Conservation (phyloP, 2,888 invertebrate species). For the Resseliella maxima region DNA sequence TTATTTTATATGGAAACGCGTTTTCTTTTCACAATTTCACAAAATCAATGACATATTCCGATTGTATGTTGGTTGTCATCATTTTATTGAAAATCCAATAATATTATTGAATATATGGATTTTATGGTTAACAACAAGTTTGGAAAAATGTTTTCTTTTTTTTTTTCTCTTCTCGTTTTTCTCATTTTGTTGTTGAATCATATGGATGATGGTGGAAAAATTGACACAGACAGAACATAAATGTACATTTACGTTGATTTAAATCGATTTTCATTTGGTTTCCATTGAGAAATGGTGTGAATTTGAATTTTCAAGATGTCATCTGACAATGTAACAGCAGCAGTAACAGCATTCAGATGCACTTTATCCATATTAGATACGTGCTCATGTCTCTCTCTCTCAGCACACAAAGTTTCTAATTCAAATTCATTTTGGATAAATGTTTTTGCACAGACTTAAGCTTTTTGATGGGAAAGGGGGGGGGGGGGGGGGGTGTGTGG, state of each 20-base stretch:
- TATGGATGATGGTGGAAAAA: not conserved
- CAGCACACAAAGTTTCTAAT: slow-evolving; percentile 20
- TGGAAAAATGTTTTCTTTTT: not conserved
- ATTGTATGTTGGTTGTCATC: slow-evolving; percentile 53
- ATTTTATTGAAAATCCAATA: slow-evolving; percentile 21
- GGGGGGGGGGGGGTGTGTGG: too few species aligned
- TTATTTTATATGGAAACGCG: not conserved
- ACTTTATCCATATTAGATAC: not conserved
- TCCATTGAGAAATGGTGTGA: not conserved
- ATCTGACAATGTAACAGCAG: not conserved
- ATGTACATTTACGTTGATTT: not conserved
- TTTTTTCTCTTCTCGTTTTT: too few species aligned
- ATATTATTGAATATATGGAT: not conserved
- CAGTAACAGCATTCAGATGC: not conserved
- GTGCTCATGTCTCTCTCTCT: not conserved
- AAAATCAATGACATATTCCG: slow-evolving; percentile 25
- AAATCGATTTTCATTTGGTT: not conserved
- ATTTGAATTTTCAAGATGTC: slow-evolving; percentile 26
- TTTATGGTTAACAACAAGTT: not conserved
- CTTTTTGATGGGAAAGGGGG: not conserved
- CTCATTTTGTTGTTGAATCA: not conserved
- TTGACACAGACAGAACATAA: not conserved
- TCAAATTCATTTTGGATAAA: slow-evolving; percentile 44
- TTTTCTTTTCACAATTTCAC: not conserved
- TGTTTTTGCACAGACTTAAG: slow-evolving; percentile 3